A percentile compares a stretch with the other conserved stretches of the same genome.
Conservation (phyloP, 1,140 invertebrate genomes). For the Archegozetes longisetosus region DNA sequence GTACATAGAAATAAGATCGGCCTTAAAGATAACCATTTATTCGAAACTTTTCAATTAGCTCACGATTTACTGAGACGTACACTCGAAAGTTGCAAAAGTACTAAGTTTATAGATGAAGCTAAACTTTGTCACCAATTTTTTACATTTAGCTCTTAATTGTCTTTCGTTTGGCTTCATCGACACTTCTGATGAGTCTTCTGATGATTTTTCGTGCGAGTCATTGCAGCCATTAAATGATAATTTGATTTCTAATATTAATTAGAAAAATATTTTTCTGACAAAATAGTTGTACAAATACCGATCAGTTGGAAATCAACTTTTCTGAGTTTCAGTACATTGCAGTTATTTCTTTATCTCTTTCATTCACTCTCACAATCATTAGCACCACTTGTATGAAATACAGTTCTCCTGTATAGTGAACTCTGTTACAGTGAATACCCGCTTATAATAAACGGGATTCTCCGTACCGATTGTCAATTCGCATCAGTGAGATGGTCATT, state of each 20-base stretch:
- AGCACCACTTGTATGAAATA: conserved; percentile 49
- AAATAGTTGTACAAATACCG: conserved; percentile 78
- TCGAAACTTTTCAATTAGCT: conserved; percentile 88
- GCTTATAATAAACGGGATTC: conserved; percentile 43
- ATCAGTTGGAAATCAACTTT: conserved; percentile 82
- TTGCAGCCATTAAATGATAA: neutral
- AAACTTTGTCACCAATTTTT: conserved; percentile 31
- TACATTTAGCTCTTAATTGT: conserved; percentile 68
- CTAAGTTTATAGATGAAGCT: conserved; percentile 69
- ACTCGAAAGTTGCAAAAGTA: conserved; percentile 68
- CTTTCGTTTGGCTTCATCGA: conserved; percentile 97
- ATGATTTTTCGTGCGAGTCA: conserved; percentile 58
- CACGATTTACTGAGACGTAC: conserved; percentile 75
- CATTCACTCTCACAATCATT: conserved; percentile 64
- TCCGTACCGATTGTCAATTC: conserved; percentile 93
- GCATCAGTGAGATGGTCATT: conserved; percentile 85
- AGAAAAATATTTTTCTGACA: neutral
- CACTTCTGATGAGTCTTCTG: conserved; percentile 86
- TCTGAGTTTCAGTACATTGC: conserved; percentile 71
- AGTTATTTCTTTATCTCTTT: conserved; percentile 91
- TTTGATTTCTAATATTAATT: neutral
- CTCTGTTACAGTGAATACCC: neutral
- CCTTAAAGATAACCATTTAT: conserved; percentile 84
- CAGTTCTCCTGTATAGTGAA: neutral
- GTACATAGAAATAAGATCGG: too few relatives aligned